Conservation (phyloP, 23 tunicate genomes). For the Halocynthia roretzi region DNA sequence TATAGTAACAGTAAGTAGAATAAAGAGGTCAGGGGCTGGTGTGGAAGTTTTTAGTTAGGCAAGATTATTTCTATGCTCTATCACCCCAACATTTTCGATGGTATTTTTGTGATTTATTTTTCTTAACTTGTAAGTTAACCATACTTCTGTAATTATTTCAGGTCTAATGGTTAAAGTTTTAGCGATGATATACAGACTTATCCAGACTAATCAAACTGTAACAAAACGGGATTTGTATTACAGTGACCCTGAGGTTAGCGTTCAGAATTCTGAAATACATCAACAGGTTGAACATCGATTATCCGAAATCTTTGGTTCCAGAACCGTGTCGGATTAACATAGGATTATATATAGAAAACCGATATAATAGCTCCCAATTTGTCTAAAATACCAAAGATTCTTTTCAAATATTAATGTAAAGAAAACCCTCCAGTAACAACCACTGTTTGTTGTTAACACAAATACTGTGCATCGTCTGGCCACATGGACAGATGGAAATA, state of each 20-base stretch:
- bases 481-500: no score
- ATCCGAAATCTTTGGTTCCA: neutral
- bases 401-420: neutral
- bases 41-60: no score
- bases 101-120: neutral
- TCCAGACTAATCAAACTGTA: conserved; percentile 67
- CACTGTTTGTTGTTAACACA: no score
- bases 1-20: no score
- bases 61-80: neutral
- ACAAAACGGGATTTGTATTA: conserved; percentile 88
- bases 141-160: conserved; percentile 9
- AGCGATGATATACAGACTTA: conserved; percentile 64
- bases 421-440: no score
- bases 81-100: neutral
- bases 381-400: no score
- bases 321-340: no score
- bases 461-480: no score
- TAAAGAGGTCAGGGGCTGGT: no score
- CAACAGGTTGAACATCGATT: neutral
- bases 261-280: neutral
- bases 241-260: conserved; percentile 65
- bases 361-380: no score
- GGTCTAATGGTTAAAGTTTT: conserved; percentile 66
- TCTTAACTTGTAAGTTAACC: neutral
- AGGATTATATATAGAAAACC: no score